These are phyloP conservation scores for Passer montanus DNA, from an alignment of 2,113 vertebrate species.

Conservation along the genomic window DNA sequence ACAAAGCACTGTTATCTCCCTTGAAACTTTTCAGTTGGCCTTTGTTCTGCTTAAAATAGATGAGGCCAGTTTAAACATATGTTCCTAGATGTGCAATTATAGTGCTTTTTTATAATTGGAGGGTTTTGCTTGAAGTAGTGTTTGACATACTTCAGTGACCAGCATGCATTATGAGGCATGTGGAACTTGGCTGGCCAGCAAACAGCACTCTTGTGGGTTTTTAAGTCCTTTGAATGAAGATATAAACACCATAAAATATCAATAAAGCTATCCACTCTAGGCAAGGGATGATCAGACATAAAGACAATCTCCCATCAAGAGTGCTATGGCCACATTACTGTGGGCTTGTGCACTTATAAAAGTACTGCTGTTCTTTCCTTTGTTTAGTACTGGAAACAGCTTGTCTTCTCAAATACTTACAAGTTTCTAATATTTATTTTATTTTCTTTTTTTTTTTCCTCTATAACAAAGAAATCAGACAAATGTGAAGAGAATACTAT, in stretches of 20 bases:
- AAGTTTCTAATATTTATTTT: not conserved
- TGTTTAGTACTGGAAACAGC: not conserved
- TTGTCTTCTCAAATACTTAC: not conserved
- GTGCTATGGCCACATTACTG: not conserved
- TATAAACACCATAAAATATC: not conserved
- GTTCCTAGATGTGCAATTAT: slow-evolving; percentile 22
- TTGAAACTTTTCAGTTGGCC: not conserved
- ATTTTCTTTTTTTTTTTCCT: not conserved
- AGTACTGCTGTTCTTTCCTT: not conserved
- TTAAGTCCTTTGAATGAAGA: not conserved
- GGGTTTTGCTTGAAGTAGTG: not conserved
- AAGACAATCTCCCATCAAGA: not conserved
- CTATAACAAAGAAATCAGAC: not conserved
- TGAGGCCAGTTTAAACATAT: not conserved
- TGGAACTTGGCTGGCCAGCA: not conserved
- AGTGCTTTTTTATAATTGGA: slow-evolving; percentile 3
- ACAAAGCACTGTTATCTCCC: not conserved
- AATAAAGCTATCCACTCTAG: not conserved
- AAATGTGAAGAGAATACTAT: not conserved
- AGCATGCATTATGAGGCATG: not conserved
- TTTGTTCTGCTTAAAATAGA: slow-evolving; percentile 36
- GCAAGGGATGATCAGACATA: not conserved
- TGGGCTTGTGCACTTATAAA: not conserved
- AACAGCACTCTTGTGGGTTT: not conserved
- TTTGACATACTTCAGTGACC: slow-evolving; percentile 25